phyloP scores from a whole-genome alignment of 2,888 invertebrate species.

The Habroteleia sp. region DNA sequence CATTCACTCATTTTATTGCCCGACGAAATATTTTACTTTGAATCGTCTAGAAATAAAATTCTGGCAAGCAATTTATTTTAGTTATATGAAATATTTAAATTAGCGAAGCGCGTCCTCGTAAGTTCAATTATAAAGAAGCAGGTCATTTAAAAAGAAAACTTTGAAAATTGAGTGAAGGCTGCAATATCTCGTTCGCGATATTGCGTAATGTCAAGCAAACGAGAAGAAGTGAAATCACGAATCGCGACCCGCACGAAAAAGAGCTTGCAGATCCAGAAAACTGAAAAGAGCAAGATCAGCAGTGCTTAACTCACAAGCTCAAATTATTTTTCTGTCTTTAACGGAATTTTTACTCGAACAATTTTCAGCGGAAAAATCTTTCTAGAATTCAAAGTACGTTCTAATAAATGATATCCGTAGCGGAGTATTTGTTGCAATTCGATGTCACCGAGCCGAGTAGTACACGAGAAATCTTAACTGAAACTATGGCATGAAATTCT shows the following conservation, averaged over 20 bases:
- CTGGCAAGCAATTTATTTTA: too few species aligned
- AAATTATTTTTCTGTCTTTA: constrained; percentile 53
- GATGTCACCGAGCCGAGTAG: constrained; percentile 13
- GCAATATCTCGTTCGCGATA: constrained; percentile 29
- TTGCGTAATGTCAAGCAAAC: constrained; percentile 38
- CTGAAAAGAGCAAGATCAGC: constrained; percentile 59
- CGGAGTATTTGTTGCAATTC: constrained; percentile 40
- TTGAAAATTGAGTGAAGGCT: constrained; percentile 7
- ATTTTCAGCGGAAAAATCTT: constrained; percentile 51
- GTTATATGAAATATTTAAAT: too few species aligned
- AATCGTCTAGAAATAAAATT: too few species aligned
- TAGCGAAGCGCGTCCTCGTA: constrained; percentile 3
- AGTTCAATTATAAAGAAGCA: constrained; percentile 24
- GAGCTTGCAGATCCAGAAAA: constrained; percentile 43
- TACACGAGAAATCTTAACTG: too few species aligned
- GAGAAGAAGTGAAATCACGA: constrained; percentile 27
- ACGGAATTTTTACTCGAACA: constrained; percentile 45
- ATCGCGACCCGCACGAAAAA: constrained; percentile 52
- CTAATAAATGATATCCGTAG: constrained; percentile 39
- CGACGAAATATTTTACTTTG: too few species aligned
- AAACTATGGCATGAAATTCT: too few species aligned
- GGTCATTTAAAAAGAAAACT: constrained; percentile 14
- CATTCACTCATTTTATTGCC: too few species aligned
- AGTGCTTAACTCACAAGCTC: constrained; percentile 49
- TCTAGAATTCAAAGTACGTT: constrained; percentile 48